Conservation (phyloP, 2,113 vertebrate species). For the Fulica atra region DNA sequence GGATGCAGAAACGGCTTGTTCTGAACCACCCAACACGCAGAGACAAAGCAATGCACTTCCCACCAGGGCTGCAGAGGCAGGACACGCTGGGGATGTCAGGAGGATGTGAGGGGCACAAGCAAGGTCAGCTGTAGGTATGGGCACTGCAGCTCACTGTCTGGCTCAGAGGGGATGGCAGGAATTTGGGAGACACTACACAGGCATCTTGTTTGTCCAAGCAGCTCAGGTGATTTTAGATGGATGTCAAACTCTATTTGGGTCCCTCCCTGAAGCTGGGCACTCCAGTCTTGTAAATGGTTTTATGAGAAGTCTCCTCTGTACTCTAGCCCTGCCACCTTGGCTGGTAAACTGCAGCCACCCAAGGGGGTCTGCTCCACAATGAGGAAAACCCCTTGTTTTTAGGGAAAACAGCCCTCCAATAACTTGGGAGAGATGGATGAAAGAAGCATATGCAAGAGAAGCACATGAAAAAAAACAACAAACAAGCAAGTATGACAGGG, state of each 20-base stretch:
- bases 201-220: neutral
- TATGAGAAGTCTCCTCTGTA: neutral
- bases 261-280: neutral
- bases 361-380: neutral
- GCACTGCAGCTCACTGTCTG: neutral
- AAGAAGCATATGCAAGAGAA: neutral
- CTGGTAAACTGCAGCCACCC: neutral
- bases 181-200: neutral
- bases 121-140: neutral
- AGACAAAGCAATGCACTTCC: neutral
- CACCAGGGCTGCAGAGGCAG: neutral
- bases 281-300: neutral
- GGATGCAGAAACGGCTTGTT: neutral
- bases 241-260: neutral
- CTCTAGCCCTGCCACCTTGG: neutral
- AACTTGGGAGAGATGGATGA: neutral
- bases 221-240: neutral
- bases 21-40: fast-evolving
- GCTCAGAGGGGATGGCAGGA: neutral
- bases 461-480: neutral
- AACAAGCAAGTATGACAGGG: neutral
- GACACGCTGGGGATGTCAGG: neutral
- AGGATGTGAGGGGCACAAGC: neutral
- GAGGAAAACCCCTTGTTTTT: neutral
- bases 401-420: neutral